These are phyloP conservation scores for Chelonoidis abingdonii DNA, from an alignment of 2,113 vertebrate genomes.

Conservation along the genomic window DNA sequence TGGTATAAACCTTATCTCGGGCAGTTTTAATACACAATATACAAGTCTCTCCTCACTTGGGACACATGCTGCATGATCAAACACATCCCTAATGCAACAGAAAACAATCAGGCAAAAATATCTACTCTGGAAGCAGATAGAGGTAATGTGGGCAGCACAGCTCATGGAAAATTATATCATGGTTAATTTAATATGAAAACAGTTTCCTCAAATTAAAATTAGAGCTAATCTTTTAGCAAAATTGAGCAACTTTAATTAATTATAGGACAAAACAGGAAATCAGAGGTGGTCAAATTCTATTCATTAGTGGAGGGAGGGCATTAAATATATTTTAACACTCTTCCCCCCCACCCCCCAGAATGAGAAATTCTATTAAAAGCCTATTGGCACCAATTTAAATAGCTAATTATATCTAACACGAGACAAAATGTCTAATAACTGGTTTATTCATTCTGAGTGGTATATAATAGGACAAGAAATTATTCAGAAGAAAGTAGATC, in stretches of 20 bases:
- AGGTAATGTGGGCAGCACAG: background rate
- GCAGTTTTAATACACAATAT: background rate
- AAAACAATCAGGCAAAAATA: constrained; percentile 5
- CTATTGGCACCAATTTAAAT: constrained; percentile 48
- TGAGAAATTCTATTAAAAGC: constrained; percentile 37
- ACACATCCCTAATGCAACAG: background rate
- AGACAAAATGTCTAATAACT: constrained; percentile 51
- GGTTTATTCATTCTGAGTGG: constrained; percentile 53
- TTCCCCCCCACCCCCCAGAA: background rate
- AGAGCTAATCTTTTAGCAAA: constrained; percentile 15
- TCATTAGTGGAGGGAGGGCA: background rate
- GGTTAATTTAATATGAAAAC: background rate
- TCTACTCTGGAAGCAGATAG: background rate
- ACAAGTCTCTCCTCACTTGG: background rate
- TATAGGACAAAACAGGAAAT: constrained; percentile 9
- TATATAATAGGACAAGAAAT: constrained; percentile 39
- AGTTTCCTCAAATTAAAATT: background rate
- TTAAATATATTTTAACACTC: background rate
- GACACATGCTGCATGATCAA: background rate
- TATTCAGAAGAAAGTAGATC: constrained; percentile 49
- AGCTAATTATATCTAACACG: constrained; percentile 51
- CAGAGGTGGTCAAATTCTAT: background rate
- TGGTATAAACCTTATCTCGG: background rate
- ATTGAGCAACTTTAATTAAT: constrained; percentile 27
- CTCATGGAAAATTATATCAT: background rate